phyloP scores from a whole-genome alignment of 1,140 invertebrate species.

The Asobara japonica region DNA sequence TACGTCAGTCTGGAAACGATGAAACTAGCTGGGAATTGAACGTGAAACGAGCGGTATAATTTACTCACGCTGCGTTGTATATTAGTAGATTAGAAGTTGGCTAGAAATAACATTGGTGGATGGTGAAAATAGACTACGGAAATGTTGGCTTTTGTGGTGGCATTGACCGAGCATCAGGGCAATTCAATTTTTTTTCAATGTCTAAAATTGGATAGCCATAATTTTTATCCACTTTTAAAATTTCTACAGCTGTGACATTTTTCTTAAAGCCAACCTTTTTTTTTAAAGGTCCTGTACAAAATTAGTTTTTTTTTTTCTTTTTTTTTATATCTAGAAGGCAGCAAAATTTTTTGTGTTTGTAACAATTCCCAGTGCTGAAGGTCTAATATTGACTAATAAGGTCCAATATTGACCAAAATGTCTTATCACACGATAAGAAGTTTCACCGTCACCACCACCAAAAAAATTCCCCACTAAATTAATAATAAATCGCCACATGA shows the following conservation, averaged over 20 bases:
- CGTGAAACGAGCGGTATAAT: slow-evolving; percentile 4
- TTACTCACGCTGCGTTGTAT: slow-evolving; percentile 2
- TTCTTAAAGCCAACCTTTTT: too few species aligned
- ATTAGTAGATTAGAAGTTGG: slow-evolving; percentile 12
- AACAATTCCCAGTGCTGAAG: too few species aligned
- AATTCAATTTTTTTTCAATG: slow-evolving; percentile 17
- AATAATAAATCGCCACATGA: neutral
- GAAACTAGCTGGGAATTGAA: slow-evolving; percentile 2
- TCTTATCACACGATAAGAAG: too few species aligned
- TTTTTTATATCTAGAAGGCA: too few species aligned
- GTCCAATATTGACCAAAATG: too few species aligned
- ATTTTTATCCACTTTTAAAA: neutral
- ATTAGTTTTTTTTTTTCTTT: too few species aligned
- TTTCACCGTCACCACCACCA: neutral
- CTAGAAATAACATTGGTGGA: slow-evolving; percentile 1
- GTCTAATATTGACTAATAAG: too few species aligned
- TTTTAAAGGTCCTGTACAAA: too few species aligned
- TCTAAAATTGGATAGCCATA: neutral
- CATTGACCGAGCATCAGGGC: slow-evolving; percentile 17
- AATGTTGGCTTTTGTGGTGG: neutral
- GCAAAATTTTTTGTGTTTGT: too few species aligned
- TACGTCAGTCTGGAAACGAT: neutral
- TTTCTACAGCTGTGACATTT: too few species aligned
- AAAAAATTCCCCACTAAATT: neutral
- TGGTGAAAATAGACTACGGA: slow-evolving; percentile 16